Percentiles rank a stretch among this genome's conserved stretches.
Conservation (phyloP, 2,113 vertebrate genomes). For the Cisticola juncidis region DNA sequence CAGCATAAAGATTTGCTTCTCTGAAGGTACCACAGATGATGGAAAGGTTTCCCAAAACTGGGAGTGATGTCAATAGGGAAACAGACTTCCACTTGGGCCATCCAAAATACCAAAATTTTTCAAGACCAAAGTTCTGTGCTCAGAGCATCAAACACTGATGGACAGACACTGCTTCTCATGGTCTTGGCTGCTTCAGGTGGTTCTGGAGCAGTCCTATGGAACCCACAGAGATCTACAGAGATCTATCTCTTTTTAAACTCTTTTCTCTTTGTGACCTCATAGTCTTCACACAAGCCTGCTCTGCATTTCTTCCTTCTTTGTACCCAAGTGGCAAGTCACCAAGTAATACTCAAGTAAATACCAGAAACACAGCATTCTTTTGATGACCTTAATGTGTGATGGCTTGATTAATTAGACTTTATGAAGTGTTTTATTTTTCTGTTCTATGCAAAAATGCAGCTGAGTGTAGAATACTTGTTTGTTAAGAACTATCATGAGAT, state of each 20-base stretch:
- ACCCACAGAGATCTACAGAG: background rate
- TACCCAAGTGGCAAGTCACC: background rate
- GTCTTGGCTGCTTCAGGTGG: background rate
- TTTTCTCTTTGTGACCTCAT: background rate
- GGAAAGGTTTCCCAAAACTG: background rate
- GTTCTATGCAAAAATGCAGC: rapidly evolving
- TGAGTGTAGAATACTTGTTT: background rate
- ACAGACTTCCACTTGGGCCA: background rate
- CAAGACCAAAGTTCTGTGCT: background rate
- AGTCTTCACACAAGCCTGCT: background rate
- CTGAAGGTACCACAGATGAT: background rate
- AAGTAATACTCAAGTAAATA: background rate
- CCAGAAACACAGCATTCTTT: background rate
- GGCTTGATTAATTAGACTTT: background rate
- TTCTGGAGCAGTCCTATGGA: background rate
- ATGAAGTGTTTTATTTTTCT: background rate
- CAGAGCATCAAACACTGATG: rapidly evolving
- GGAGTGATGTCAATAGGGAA: background rate
- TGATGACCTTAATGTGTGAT: background rate
- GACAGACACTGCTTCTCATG: background rate
- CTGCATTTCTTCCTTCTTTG: background rate
- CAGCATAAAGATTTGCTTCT: background rate
- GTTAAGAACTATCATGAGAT: background rate
- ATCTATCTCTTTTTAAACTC: background rate
- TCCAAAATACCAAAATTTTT: background rate